phyloP scores from a whole-genome alignment of 2,888 invertebrate species.

The Orgyia antiqua region DNA sequence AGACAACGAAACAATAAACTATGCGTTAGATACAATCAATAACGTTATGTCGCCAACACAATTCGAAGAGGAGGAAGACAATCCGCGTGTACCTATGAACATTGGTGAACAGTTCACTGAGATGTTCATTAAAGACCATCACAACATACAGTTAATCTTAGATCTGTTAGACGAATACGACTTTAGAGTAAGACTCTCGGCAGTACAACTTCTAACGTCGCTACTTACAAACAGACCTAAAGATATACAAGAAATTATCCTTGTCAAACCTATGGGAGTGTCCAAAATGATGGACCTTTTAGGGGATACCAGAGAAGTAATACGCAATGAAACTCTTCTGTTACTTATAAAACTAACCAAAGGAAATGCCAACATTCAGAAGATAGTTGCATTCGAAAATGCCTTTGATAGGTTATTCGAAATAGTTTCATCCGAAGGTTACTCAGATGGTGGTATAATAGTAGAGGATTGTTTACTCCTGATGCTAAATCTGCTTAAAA shows the following conservation, averaged over 20 bases:
- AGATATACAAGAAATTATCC: conserved; percentile 91
- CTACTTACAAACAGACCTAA: conserved; percentile 90
- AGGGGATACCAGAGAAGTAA: conserved; percentile 95
- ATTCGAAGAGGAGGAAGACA: conserved; percentile 89
- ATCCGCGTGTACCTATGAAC: conserved; percentile 80
- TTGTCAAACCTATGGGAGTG: conserved; percentile 97
- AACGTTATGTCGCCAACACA: conserved; percentile 90
- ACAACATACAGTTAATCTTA: conserved; percentile 89
- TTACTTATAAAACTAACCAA: conserved; percentile 94
- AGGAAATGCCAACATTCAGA: conserved; percentile 97
- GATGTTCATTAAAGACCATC: conserved; percentile 94
- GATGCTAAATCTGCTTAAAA: conserved; percentile 94
- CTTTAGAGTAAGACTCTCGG: conserved; percentile 93
- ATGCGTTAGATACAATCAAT: conserved; percentile 94
- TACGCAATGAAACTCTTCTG: conserved; percentile 95
- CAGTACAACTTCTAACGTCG: conserved; percentile 92
- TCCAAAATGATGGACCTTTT: conserved; percentile 98
- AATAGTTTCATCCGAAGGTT: conserved; percentile 94
- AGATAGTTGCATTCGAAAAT: conserved; percentile 99
- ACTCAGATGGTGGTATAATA: conserved; percentile 96
- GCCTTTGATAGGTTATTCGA: conserved; percentile 97
- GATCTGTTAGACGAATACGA: conserved; percentile 96
- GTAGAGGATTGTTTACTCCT: conserved; percentile 98
- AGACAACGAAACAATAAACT: conserved; percentile 94
- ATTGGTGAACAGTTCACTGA: conserved; percentile 97